A percentile compares a stretch with the other conserved stretches of the same genome.
These are phyloP conservation scores for Globodera rostochiensis DNA, from an alignment of 1,140 invertebrate species.

Conservation along the genomic window DNA sequence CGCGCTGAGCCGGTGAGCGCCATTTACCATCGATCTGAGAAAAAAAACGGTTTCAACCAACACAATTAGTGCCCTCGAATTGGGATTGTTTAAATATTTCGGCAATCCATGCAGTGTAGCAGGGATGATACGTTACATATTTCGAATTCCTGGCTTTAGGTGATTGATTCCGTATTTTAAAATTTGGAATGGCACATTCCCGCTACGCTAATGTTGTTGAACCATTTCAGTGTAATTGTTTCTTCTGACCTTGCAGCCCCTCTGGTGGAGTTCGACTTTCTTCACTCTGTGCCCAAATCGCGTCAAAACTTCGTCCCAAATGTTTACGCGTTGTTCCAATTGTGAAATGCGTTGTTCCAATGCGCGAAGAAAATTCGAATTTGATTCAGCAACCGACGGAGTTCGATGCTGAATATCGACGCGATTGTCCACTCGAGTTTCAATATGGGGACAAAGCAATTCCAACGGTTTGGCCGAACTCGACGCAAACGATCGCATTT, in stretches of 20 bases:
- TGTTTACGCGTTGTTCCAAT: conserved; percentile 31
- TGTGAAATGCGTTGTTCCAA: conserved; percentile 3
- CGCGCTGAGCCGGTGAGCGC: conserved; percentile 40
- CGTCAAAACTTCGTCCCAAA: neutral
- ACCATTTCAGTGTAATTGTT: neutral
- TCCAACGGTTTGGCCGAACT: conserved; percentile 8
- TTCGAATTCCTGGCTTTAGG: too few species aligned
- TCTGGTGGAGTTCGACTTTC: conserved; percentile 43
- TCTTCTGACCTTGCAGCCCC: conserved; percentile 34
- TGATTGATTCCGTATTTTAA: too few species aligned
- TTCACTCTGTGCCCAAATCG: conserved; percentile 32
- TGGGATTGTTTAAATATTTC: too few species aligned
- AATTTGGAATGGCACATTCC: too few species aligned
- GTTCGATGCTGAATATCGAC: neutral
- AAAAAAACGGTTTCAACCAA: neutral
- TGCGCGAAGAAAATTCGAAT: neutral
- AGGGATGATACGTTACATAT: too few species aligned
- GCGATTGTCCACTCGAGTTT: neutral
- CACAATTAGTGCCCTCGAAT: neutral
- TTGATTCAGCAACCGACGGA: neutral
- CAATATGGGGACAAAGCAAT: neutral
- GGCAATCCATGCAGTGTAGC: too few species aligned
- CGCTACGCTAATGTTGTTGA: too few species aligned
- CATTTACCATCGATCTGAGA: conserved; percentile 38
- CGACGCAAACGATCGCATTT: neutral